Evolutionary conservation across 2,113 vertebrate species (phyloP).

Genomic region (Campylorhamphus procurvoides): DNA sequence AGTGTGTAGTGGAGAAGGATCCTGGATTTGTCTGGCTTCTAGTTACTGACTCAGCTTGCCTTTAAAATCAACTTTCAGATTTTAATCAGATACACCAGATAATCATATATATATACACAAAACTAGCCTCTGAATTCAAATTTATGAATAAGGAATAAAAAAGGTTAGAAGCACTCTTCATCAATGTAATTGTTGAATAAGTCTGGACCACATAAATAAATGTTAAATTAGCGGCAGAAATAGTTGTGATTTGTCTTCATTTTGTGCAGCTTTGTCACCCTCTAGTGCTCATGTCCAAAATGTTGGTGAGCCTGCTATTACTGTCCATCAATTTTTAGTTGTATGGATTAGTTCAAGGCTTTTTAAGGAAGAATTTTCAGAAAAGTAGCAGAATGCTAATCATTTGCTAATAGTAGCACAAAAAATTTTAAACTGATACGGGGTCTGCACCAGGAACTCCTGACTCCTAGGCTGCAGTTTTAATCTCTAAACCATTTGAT

Average conservation of each 20-base stretch:
- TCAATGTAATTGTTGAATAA: neutral
- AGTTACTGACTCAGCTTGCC: neutral
- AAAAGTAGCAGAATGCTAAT: neutral
- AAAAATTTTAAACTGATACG: neutral
- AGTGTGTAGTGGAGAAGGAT: neutral
- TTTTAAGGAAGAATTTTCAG: neutral
- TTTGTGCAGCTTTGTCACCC: constrained; percentile 6
- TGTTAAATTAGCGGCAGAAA: neutral
- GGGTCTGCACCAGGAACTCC: neutral
- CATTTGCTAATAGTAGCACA: neutral
- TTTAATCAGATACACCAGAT: neutral
- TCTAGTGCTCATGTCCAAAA: neutral
- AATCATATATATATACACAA: neutral
- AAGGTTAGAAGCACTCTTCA: neutral
- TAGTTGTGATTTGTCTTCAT: neutral
- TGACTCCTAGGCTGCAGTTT: neutral
- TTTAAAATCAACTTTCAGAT: neutral
- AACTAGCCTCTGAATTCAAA: neutral
- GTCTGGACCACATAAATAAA: neutral
- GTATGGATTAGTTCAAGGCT: neutral
- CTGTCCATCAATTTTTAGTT: neutral
- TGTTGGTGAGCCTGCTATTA: neutral
- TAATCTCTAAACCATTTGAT: neutral
- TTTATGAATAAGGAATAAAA: neutral
- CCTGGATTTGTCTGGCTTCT: neutral